Conservation (phyloP, 1,140 invertebrate genomes). For the Ceratina calcarata region DNA sequence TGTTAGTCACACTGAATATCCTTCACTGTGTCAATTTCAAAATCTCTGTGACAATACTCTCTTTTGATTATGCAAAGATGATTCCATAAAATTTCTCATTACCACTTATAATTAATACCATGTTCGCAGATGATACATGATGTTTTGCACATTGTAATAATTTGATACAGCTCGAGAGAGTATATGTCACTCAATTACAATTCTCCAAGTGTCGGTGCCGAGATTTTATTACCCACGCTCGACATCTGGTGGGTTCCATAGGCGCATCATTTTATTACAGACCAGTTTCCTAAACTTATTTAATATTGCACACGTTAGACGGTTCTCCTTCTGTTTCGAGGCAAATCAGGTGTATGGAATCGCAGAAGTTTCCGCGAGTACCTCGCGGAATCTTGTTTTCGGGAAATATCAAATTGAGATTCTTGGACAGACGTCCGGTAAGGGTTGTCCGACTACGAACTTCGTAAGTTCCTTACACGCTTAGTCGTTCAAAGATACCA, state of each 20-base stretch:
- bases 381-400: background rate
- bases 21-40: no score
- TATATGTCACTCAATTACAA: background rate
- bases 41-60: no score
- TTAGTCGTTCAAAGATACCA: no score
- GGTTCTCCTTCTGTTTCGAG: background rate
- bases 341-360: conserved; percentile 1
- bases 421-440: background rate
- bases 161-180: no score
- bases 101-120: no score
- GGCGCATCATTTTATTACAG: background rate
- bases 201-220: no score
- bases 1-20: no score
- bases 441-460: background rate
- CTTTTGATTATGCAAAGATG: no score
- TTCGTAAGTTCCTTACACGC: background rate
- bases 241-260: background rate
- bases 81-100: no score
- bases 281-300: conserved; percentile 8
- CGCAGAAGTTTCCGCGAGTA: background rate
- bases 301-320: background rate
- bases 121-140: no score
- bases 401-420: background rate
- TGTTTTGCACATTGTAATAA: no score
- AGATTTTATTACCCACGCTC: background rate